Evolutionary conservation across 2,888 invertebrate genomes (phyloP).

Genomic region (Cataglyphis cursor): DNA sequence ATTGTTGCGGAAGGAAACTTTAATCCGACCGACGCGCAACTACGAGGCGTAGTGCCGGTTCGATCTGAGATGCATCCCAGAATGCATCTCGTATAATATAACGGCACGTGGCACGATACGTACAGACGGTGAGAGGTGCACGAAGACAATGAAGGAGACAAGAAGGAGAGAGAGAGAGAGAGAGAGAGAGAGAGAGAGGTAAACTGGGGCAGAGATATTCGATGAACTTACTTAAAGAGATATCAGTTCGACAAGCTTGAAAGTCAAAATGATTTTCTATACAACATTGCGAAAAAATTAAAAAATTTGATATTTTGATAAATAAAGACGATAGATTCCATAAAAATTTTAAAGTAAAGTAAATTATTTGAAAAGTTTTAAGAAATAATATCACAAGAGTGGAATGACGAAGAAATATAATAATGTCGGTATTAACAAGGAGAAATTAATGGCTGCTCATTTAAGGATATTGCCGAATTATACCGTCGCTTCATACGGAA

Average conservation of each 20-base stretch:
- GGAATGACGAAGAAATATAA: conserved; percentile 3
- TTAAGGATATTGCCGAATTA: conserved; percentile 8
- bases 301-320: neutral
- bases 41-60: conserved; percentile 7
- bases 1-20: conserved; percentile 49
- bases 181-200: neutral
- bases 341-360: neutral
- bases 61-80: conserved; percentile 1
- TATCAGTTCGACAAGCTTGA: neutral
- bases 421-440: neutral
- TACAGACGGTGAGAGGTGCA: neutral
- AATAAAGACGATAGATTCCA: neutral
- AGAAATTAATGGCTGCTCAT: conserved; percentile 37
- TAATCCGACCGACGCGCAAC: conserved; percentile 35
- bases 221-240: conserved; percentile 18
- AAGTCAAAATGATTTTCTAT: neutral
- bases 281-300: neutral
- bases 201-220: conserved; percentile 44
- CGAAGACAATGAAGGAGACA: conserved; percentile 3
- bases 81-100: conserved; percentile 50
- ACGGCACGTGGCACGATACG: neutral
- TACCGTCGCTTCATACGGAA: conserved; percentile 1
- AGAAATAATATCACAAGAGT: neutral
- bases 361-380: neutral
- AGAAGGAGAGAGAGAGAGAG: neutral